Base-by-base conservation (phyloP, 2,113 vertebrate species). In the Xerus inauris region DNA sequence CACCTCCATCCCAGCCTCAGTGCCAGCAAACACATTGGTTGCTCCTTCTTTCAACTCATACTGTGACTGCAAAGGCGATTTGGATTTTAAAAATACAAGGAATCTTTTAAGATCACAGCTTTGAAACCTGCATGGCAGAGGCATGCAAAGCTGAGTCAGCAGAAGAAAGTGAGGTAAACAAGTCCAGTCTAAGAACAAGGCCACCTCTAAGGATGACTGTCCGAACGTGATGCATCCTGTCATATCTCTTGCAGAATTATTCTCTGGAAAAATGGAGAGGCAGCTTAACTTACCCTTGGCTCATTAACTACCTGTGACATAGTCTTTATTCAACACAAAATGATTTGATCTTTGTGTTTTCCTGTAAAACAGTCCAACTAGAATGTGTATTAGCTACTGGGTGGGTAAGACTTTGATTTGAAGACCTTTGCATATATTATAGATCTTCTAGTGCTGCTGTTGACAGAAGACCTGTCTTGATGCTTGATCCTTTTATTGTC, bases 181-280 rank as follows among this genome's bases (percentile, higher is more conserved):
- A 47, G n/a, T 40, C 22, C 24, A 26, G 19, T 76, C 26, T 49
- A 30, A n/a, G 81, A 69, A 32, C 19, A 54, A 32, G 54, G 47
- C 6, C 35, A 1, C 32, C 28, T 6, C 5, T 14, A n/a, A 16
- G 32, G 26, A 87, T 6, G 10, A 26, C 14, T 12, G 38, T 4
- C 54, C 1, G 3, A 49, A 32, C 4, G 1, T 4, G 8, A 22
- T 51, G n/a, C 13, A 2, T 12, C 76, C 24, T 1, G 0, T 45
- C 32, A 2, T 24, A 5, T 6, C 6, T n/a, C 24, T 11, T 3
- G 3, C 16, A 81, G 85, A 42, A 71, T 49, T 35, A 5, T 45
- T 65, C 20, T 64, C 59, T 86, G 40, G 30, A 26, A 30, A 76
- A 89, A 32, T 3, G 3, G 4, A 49, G n/a, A 35, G 12, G 22